Evolutionary conservation across 2,797 vertebrate genomes (phyloP), one percentile per base, ranked within the genome.

Genomic region (Brotula barbata): DNA sequence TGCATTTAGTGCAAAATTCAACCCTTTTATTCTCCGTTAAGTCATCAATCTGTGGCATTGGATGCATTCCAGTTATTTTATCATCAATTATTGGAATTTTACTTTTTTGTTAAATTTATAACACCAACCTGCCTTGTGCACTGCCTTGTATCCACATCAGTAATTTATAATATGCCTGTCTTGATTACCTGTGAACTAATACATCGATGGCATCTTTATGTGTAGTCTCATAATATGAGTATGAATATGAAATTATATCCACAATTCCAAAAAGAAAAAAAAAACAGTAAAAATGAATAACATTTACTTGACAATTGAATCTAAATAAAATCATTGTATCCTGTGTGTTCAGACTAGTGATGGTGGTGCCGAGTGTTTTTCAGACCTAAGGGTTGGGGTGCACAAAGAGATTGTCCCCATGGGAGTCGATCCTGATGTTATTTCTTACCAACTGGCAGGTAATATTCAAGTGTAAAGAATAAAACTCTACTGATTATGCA

Each of bases 391-490:
- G 78, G 92, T 98, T 31, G 94, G 95, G 1, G 92, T 97, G 43
- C 96, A 93, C 82, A 92, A 92, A 86, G 96, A 99, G 88, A 96
- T 98, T 1, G 96, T 98, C 66, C 97, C 96, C 20, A 93, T 99
- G 94, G 97, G 97, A 58, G 89, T 99, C 74, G 92, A 94, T 83
- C 95, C 95, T 55, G 89, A 86, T 23, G 56, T 86, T 58, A 36
- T 99, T 47, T 96, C 96, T 64, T 95, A 96, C 66, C 93, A 85
- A 81, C 90, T 90, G 71, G 94, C 95, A 78, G 97, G 96, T 97
- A 65, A 2, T 22, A 16, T 22, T 62, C 21, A 14, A 33, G 6
- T 47, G 0, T 14, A 5, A 34, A 49, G 1, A 40, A n/a, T 1
- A 28, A 21, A 47, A 28, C 10, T 56, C 13, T 2, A 22, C 13